Evolutionary conservation across 92 coral and sea anemone genomes (phyloP), one percentile per base, ranked within the genome.

Genomic region (Porites lobata): DNA sequence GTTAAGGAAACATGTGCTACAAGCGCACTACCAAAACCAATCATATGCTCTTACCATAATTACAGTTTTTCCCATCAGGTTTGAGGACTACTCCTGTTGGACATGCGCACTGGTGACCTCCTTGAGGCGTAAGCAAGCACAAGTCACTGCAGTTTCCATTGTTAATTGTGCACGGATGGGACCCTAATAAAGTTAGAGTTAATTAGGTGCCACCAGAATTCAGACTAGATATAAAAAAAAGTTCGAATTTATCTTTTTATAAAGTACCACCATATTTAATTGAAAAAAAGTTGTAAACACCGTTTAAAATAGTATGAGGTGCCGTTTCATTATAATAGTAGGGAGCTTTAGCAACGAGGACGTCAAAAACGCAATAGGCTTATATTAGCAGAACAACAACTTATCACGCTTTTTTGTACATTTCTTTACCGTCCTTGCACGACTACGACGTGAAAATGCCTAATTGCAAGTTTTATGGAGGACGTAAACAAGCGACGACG

Each of bases 101-200:
- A 13, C 89, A 85, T 8, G 76, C 76, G 17, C 79, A 75, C 66
- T 22, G 79, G 65, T 75, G 57, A 54, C 79, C 79, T 75, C 79
- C 79, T 18, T 62, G 14, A 5, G 79, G 79, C 66, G 24, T 75
- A 10, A 75, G 11, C 21, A 74, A 62, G 4, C 78, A 74, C 61
- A 74, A 51, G 53, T 74, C 63, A 17, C 78, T 74, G 21, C 79
- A 75, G 11, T 11, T n/a, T 13, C 66, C 79, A 22, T 56, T 75
- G 79, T 24, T 57, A 22, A 14, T 61, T 20, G 80, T 13, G 22
- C 80, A 76, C 10, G 17, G 32, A 76, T 76, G 80, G 2, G 80
- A 3, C 7, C 80, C 80, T 76, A 5, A 38, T 38, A 38, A 38
- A 38, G 47, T 38, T 38, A 38, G 47, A 38, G 47, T 38, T 38